Evolutionary conservation across 2,888 invertebrate species (phyloP), one percentile per base, ranked within the genome.

Genomic region (Cheilosia vernalis): DNA sequence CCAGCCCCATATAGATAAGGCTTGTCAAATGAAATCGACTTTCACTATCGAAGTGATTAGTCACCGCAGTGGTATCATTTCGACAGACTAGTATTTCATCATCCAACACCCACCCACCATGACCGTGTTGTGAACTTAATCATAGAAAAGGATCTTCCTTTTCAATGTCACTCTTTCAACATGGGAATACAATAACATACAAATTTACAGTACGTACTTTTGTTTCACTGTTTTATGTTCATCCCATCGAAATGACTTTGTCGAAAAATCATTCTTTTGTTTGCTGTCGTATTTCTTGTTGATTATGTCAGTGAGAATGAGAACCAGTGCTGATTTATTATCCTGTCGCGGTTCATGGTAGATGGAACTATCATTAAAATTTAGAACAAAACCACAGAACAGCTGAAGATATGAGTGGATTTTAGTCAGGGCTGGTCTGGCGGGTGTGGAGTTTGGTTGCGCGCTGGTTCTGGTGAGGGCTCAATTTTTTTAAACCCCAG

Each of bases 261-360:
- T 64, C 44, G 63, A n/a, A 15, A 61, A 72, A 61, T 37, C 21
- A 27, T 17, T 42, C 40, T 67, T 67, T 55, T 40, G 24, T 30
- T 40, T 42, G 19, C 24, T 33, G 19, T 4, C 10, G 3, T 40
- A 6, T 40, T 51, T n/a, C 40, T 47, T 49, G 17, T 24, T 70
- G 70, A 60, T 27, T 15, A 13, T 60, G 60, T 27, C 60, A 60
- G 70, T 51, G 30, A 60, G 70, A 47, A 47, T 44, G 9, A 19
- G 47, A 47, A 10, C 51, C 51, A 19, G 19, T 72, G 60, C 40
- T 72, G 70, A 72, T 72, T 72, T 60, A 60, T 72, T 72, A 60
- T 51, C 60, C 44, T 70, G 58, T 69, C 58, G 58, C 47, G 44
- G 21, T 58, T 44, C n/a, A 44, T n/a, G 44, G 44, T 17, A 19